Base-by-base conservation (phyloP, 30 jellyfish, hydroid and myxozoan genomes). In the Sanderia malayensis region DNA sequence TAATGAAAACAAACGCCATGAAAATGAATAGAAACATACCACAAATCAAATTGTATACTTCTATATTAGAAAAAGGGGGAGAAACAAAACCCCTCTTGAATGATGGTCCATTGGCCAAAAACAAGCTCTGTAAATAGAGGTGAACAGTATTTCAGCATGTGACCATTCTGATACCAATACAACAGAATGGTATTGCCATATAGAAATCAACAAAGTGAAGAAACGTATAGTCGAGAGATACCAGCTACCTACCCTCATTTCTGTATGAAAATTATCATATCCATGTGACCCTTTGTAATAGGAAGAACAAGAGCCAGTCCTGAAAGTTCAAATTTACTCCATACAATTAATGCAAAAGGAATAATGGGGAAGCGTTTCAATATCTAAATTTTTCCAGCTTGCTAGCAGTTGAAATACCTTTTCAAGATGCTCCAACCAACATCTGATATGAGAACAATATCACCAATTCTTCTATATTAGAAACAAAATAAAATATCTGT, bases 21-120 rank as follows among this genome's bases (percentile, higher is more conserved):
- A 29, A 29, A 22, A 31, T 24, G 13, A 28, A 20, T 25, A 15
- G 3, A 19, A 30, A 25, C 75, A 33, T 64, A 79, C 96, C 88
- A 34, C 88, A 70, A 26, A 87, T 13, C 31, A 87, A 55, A 65
- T 87, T 87, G 61, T 87, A 87, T 4, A 87, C 62, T 52, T 87
- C 93, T 33, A 79, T 80, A 59, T 73, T 79, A 13, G 34, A 8
- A 55, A 87, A 73, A 22, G 83, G 86, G 23, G 49, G 85, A 11
- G 75, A 70, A 7, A 58, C 61, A 28, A 63, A 46, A 10, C 90
- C 86, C 31, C 58, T 52, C 49, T 73, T 87, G 81, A 87, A 87
- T 2, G 94, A 88, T 29, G 96, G 96, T 1, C 96, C 96, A 61
- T 78, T 41, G 2, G 96, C 96, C 19, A 80, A 76, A 61, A 87